These are phyloP conservation scores for Brenthis ino DNA, from an alignment of 2,888 invertebrate species.

Conservation along the genomic window DNA sequence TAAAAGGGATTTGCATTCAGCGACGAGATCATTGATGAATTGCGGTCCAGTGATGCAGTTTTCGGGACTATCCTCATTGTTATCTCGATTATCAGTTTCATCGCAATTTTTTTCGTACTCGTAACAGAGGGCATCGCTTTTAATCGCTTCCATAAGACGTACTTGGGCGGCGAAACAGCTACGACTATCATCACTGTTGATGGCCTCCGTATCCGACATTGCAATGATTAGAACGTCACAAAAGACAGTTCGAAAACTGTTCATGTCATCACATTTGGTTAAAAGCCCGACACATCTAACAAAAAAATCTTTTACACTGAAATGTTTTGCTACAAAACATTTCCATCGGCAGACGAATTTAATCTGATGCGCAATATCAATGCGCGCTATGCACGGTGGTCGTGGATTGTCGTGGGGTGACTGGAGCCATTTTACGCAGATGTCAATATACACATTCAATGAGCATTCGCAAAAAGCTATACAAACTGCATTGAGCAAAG, in stretches of 20 bases:
- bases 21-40: neutral
- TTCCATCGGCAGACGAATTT: neutral
- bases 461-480: neutral
- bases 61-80: neutral
- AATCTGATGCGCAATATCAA: too few species aligned
- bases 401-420: neutral
- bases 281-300: neutral
- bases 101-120: neutral
- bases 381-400: neutral
- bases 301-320: neutral
- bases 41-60: neutral
- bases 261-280: neutral
- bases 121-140: neutral
- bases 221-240: neutral
- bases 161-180: neutral
- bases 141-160: neutral
- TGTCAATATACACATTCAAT: neutral
- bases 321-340: neutral
- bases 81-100: neutral
- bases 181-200: neutral
- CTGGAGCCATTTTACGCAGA: neutral
- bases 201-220: neutral
- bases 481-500: neutral
- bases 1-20: neutral
- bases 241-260: neutral